Evolutionary conservation across 2,797 vertebrate genomes (phyloP), one percentile per base, ranked within the genome.

Genomic region (Synaphobranchus kaupii): DNA sequence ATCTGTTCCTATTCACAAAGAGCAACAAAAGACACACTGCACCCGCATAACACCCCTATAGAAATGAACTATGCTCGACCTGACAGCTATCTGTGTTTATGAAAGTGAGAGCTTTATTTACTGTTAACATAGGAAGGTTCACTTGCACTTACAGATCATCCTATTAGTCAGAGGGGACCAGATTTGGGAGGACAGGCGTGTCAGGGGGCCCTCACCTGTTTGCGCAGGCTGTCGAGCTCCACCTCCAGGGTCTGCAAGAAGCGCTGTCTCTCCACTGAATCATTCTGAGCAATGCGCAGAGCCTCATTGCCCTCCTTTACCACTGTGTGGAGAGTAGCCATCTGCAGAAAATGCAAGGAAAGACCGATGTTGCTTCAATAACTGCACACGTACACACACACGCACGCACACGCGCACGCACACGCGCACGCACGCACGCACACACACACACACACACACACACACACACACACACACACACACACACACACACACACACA

Each of bases 211-310:
- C 80, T 86, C 89, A 96, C 96, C 96, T 97, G 96, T 90, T 94
- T 96, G 76, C 95, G 94, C 44, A 97, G 90, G 84, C 89, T 96
- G 86, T 96, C 96, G 9, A 96, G 93, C 88, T 97, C 95, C 0
- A 96, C 94, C 91, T 97, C 96, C 87, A 97, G 92, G 47, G 93
- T 93, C 92, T 97, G 96, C 90, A 97, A 93, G 93, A 96, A 95
- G 84, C 96, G 96, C 0, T 94, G 91, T 83, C 95, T 94, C 91
- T 97, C 96, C 2, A 86, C 92, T 66, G 96, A 94, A 88, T 97
- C 96, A 1, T 89, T 92, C 68, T 96, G 96, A 90, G 96, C 93
- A 52, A 90, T 90, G 7, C 95, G 95, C 89, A 97, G 86, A 13
- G 94, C 95, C 87, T 96, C 96, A 0, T 95, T 96, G 91, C 90